Evolutionary conservation across 1,140 invertebrate species (phyloP), one percentile per base, ranked within the genome.

Genomic region (Ooceraea biroi): DNA sequence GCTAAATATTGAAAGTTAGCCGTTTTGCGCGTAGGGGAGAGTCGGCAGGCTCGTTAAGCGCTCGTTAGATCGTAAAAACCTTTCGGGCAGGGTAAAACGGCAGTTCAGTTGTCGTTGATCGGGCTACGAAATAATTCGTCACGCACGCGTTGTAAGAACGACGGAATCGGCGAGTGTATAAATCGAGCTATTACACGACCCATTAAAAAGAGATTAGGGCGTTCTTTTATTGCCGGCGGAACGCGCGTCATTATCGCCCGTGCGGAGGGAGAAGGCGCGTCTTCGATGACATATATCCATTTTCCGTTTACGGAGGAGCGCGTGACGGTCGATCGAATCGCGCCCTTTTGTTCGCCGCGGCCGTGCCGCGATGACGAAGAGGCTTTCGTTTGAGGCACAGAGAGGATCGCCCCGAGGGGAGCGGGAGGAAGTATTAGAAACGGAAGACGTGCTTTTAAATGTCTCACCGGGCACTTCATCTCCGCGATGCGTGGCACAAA

Each of bases 401-500:
- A 65, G 27, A 78, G 71, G 55, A 76, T 12, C n/a, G 25, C 3
- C 7, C 3, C 12, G 58, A 41, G 25, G 30, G 69, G 19, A 5
- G 19, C 12, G 60, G 8, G 48, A 12, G 8, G 55, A 30, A 27
- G 36, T 83, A 83, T 83, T 74, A 22, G 60, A 77, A 46, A 57
- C 80, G 71, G 71, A 77, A 83, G 82, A 77, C 58, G 41, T 41
- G 36, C 60, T 61, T 74, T 83, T 65, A 77, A 63, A 78, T 55
- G 30, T 80, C 36, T 80, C 76, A 78, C 41, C 48, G 48, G 11
- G 48, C 44, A 25, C 44, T 63, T 65, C 5, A 55, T 66, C 63
- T 44, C 48, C 8, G 30, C 17, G 17, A 68, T 14, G 25, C 36
- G 10, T 27, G 0, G 22, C 63, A 19, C 63, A 57, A 69, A 44